A percentile compares a stretch with the other conserved stretches of the same genome.
These are phyloP conservation scores for Peromyscus polionotus DNA, from an alignment of 2,113 vertebrate species.

Conservation along the genomic window DNA sequence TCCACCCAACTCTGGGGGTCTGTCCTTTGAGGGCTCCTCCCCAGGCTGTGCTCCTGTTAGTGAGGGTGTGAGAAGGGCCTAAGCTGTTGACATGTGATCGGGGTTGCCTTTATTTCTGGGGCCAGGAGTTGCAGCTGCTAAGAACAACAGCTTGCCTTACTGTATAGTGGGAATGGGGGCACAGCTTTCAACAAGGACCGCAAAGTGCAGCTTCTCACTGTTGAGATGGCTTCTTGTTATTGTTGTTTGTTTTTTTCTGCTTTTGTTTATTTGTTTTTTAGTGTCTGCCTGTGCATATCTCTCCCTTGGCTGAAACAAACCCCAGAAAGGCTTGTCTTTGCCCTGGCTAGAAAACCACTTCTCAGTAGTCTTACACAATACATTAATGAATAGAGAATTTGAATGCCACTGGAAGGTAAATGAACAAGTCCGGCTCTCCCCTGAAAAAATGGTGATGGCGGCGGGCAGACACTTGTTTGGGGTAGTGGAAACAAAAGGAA, in stretches of 20 bases:
- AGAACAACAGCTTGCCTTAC: conserved; percentile 59
- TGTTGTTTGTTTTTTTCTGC: conserved; percentile 2
- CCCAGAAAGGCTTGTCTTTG: conserved; percentile 45
- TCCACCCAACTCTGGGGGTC: not conserved
- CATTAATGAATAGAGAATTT: conserved; percentile 42
- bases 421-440: conserved; percentile 25
- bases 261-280: conserved; percentile 59
- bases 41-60: conserved; percentile 70
- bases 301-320: conserved; percentile 55
- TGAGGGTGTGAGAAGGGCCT: conserved; percentile 64
- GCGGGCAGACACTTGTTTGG: not conserved
- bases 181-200: conserved; percentile 53
- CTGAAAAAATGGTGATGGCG: not conserved
- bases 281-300: conserved; percentile 55
- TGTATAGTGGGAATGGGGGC: not conserved
- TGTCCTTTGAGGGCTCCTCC: not conserved
- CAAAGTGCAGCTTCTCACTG: conserved; percentile 63
- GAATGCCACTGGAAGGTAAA: conserved; percentile 28
- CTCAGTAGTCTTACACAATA: conserved; percentile 61
- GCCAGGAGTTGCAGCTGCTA: conserved; percentile 74
- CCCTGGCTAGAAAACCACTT: conserved; percentile 35
- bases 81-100: conserved; percentile 52
- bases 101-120: conserved; percentile 64
- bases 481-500: conserved; percentile 32
- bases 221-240: not conserved